Base-by-base conservation (phyloP, 2,797 vertebrate species). In the Peromyscus nudipes region DNA sequence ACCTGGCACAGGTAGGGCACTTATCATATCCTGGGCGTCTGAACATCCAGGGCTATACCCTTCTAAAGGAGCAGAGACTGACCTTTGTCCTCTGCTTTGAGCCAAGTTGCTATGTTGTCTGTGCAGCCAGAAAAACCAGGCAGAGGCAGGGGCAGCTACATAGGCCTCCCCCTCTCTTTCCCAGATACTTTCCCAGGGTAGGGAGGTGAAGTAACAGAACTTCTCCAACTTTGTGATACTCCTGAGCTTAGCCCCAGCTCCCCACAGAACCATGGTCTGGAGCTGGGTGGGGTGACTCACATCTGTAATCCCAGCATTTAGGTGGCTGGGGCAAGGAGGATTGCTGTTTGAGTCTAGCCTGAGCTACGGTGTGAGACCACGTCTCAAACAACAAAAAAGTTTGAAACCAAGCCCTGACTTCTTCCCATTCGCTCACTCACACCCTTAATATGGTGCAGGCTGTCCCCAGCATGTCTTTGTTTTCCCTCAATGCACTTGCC, bases 41-140 rank as follows among this genome's bases (percentile, higher is more conserved):
- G 3, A 0, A 46, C 31, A 11, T 43, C 5, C 6, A 4, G 19
- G 34, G 9, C 64, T 4, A 0, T 12, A 14, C 23, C 57, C 19
- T 40, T 89, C 40, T 19, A 31, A 19, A 87, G 40, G 37, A 17
- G 17, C 4, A 0, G 31, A 85, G 29, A 1, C 27, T 27, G 71
- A 46, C n/a, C 55, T 86, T 84, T 90, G 90, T 13, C 73, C 84
- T 87, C 37, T 12, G 23, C 55, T 25, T 6, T 29, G 57, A 57
- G 69, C 4, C 62, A 60, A 11, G 2, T 0, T 1, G 14, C 65
- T 13, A 1, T 52, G 6, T 8, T 4, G 5, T 62, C 23, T 14
- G 31, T n/a, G 49, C 2, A 67, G 67, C 25, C 1, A 57, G 21
- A 57, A 73, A 65, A 31, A 14, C n/a, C 8, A 7, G 27, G 16